Evolutionary conservation across 2,113 vertebrate genomes (phyloP).

Genomic region (Bothrops jararaca): DNA sequence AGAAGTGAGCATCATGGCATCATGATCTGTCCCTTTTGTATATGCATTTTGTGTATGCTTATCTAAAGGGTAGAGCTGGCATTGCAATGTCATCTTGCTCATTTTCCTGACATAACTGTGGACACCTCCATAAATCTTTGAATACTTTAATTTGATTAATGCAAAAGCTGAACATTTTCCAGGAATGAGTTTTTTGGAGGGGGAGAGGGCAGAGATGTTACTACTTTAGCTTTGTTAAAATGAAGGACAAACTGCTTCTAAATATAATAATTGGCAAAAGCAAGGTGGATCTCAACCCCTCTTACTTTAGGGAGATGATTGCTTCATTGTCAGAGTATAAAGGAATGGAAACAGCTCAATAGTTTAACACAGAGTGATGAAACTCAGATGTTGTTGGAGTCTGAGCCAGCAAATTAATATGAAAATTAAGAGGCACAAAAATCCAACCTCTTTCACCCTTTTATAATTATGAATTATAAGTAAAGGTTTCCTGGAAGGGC

Average conservation of each 20-base stretch:
- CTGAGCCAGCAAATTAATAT: neutral
- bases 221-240: neutral
- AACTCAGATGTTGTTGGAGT: neutral
- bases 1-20: neutral
- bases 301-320: neutral
- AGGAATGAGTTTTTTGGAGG: neutral
- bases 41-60: neutral
- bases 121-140: neutral
- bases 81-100: neutral
- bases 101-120: neutral
- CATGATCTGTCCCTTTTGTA: neutral
- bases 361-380: neutral
- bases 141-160: neutral
- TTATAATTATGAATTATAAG: neutral
- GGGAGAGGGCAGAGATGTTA: neutral
- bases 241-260: neutral
- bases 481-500: neutral
- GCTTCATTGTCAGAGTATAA: neutral
- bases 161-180: neutral
- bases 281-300: neutral
- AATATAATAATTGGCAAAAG: neutral
- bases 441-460: neutral
- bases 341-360: neutral
- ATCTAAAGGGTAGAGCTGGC: neutral
- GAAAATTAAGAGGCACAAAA: neutral